Base-by-base conservation (phyloP, 1,140 invertebrate species). In the Anastatus disparis region DNA sequence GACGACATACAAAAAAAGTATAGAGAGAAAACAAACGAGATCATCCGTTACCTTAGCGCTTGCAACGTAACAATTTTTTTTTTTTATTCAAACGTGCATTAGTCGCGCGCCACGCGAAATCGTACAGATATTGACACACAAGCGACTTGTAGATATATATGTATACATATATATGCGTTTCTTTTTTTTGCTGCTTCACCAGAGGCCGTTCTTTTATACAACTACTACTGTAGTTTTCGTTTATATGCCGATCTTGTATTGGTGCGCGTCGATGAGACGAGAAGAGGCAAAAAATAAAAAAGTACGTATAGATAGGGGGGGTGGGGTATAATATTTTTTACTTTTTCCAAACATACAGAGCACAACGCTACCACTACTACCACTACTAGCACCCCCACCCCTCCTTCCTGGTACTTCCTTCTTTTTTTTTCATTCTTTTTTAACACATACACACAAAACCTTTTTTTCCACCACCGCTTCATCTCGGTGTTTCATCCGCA, bases 291-390 rank as follows among this genome's bases (percentile, higher is more conserved):
- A 9, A 13, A 52, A 13, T 3, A 22, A 46, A 24, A 27, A 42
- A 44, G 40, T 27, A 44, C 59, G 59, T 17, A 22, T 46, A 62
- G 46, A 62, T 42, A 62, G 46, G 27, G 44, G n/a, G 67, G 67
- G 48, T 79, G 79, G 80, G 78, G 78, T 82, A 82, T 85, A 84
- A 85, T 85, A 84, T 85, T 84, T 83, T 82, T 83, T 85, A 79
- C 81, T 81, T 77, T 81, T 80, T 79, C 76, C 77, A 78, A 82
- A 78, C n/a, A n/a, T n/a, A n/a, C n/a, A n/a, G n/a, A n/a, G n/a
- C n/a, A n/a, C n/a, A 78, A 75, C 70, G 67, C 69, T 13, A 58
- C 31, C 22, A 35, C 26, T 20, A 64, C 68, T 40, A 72, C 64
- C 61, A 75, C 74, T 74, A 71, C 76, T 75, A 70, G 72, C 76